Base-by-base conservation (phyloP, 2,888 invertebrate genomes). In the Platycnemis pennipes region DNA sequence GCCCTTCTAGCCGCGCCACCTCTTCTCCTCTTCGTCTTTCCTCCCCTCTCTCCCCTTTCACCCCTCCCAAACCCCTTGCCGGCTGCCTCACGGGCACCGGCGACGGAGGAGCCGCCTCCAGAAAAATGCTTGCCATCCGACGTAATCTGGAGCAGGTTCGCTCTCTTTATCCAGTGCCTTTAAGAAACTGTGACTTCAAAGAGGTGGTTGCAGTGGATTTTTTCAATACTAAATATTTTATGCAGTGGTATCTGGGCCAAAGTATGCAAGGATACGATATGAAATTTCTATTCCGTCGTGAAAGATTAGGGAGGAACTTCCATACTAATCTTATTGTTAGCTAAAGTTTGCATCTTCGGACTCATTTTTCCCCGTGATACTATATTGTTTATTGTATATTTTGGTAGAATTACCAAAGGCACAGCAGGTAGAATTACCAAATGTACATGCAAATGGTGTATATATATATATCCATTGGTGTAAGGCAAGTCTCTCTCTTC, bases 1-100 rank as follows among this genome's bases (percentile, higher is more conserved):
- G 77, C 37, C 11, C 77, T 77, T 37, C 91, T 69, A 45, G 56
- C 44, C 56, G 56, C 91, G 91, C 91, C 63, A 42, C 44, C n/a
- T 44, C 91, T n/a, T 26, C 63, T 13, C 26, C 89, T 11, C 37
- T 88, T 49, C 53, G 49, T 31, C n/a, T 31, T 53, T 49, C 53
- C 88, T 37, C n/a, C 31, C n/a, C 49, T n/a, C n/a, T n/a, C 46
- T 88, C 44, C n/a, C 26, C 7, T 22, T 16, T 7, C 63, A n/a
- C 26, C n/a, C 22, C 22, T 56, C 56, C 22, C 22, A 7, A 22
- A 16, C 26, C 22, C 22, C 22, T 26, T 26, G 22, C 26, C 26
- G 26, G 22, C 26, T 8, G 26, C 63, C 2, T 7, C 5, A 22
- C 7, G 53, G n/a, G 63, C 63, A 63, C 3, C 63, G 63, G 8